phyloP scores from a whole-genome alignment of 1,140 invertebrate species.

The Heliconius eleuchia region DNA sequence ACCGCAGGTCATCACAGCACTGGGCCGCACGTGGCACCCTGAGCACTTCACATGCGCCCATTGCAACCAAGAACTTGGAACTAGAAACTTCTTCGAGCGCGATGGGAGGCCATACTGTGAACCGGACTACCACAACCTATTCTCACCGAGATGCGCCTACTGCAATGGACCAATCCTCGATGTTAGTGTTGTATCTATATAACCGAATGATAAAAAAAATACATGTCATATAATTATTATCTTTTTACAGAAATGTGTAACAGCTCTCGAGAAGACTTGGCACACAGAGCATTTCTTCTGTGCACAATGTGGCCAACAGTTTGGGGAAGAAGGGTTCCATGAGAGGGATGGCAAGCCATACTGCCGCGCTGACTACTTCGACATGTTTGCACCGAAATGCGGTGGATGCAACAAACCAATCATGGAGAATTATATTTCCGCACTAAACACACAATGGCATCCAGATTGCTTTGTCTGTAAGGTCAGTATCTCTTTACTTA shows the following conservation, averaged over 20 bases:
- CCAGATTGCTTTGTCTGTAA: slow-evolving; percentile 99
- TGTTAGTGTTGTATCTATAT: slow-evolving; percentile 83
- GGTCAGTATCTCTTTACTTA: slow-evolving; percentile 85
- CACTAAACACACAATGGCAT: slow-evolving; percentile 99
- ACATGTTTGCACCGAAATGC: slow-evolving; percentile 99
- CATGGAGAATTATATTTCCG: slow-evolving; percentile 99
- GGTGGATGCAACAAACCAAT: slow-evolving; percentile 98
- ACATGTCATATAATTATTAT: slow-evolving; percentile 1
- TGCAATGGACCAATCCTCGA: slow-evolving; percentile 99
- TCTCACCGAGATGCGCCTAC: slow-evolving; percentile 98
- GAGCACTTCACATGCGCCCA: slow-evolving; percentile 99
- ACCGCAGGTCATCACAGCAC: slow-evolving; percentile 92
- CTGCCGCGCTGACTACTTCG: slow-evolving; percentile 97
- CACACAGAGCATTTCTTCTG: slow-evolving; percentile 99
- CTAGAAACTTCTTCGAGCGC: slow-evolving; percentile 98
- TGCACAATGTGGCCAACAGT: slow-evolving; percentile 97
- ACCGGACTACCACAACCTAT: slow-evolving; percentile 98
- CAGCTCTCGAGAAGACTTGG: slow-evolving; percentile 98
- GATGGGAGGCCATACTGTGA: slow-evolving; percentile 99
- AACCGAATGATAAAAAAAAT: neutral
- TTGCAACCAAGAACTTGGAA: slow-evolving; percentile 97
- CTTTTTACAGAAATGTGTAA: slow-evolving; percentile 97
- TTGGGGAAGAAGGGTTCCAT: slow-evolving; percentile 98
- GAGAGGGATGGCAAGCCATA: slow-evolving; percentile 97
- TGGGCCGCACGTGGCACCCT: slow-evolving; percentile 99